A percentile compares a stretch with the other conserved stretches of the same genome.
Conservation (phyloP, 2,797 vertebrate genomes). For the Gymnoscopelus microlampas region DNA sequence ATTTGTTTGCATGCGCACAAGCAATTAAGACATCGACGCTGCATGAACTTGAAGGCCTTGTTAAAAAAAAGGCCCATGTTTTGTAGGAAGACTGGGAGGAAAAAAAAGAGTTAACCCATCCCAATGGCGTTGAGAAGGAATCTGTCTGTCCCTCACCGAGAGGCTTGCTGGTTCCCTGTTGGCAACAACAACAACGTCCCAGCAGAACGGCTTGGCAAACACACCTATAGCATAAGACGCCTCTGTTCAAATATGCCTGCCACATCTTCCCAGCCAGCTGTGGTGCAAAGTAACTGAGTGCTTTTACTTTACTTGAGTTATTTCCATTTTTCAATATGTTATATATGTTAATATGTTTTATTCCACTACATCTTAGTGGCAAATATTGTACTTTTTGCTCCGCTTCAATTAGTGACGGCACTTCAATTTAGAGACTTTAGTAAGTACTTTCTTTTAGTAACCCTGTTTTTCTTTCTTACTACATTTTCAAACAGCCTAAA, state of each 20-base stretch:
- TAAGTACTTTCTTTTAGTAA: too few relatives aligned
- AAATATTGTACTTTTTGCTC: too few relatives aligned
- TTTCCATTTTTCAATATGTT: too few relatives aligned
- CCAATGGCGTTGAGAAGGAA: constrained; percentile 31
- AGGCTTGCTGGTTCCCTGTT: constrained; percentile 9
- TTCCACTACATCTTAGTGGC: too few relatives aligned
- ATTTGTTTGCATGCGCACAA: constrained; percentile 20
- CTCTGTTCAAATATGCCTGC: constrained; percentile 13
- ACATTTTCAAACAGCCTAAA: too few relatives aligned
- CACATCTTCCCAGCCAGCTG: not conserved
- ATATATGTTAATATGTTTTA: too few relatives aligned
- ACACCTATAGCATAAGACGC: not conserved
- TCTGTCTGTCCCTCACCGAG: constrained; percentile 19
- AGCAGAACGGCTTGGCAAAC: constrained; percentile 7
- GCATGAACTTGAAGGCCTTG: constrained; percentile 33
- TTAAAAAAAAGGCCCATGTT: not conserved
- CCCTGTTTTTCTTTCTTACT: too few relatives aligned
- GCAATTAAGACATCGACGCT: constrained; percentile 59
- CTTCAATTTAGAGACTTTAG: too few relatives aligned
- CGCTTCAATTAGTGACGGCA: too few relatives aligned
- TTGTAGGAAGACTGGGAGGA: not conserved
- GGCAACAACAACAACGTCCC: constrained; percentile 2
- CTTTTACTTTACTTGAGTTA: too few relatives aligned
- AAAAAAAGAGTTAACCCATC: constrained; percentile 14
- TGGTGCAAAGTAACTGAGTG: too few relatives aligned